phyloP scores from a whole-genome alignment of 2,888 invertebrate species.

The Polyommatus iphigenia region DNA sequence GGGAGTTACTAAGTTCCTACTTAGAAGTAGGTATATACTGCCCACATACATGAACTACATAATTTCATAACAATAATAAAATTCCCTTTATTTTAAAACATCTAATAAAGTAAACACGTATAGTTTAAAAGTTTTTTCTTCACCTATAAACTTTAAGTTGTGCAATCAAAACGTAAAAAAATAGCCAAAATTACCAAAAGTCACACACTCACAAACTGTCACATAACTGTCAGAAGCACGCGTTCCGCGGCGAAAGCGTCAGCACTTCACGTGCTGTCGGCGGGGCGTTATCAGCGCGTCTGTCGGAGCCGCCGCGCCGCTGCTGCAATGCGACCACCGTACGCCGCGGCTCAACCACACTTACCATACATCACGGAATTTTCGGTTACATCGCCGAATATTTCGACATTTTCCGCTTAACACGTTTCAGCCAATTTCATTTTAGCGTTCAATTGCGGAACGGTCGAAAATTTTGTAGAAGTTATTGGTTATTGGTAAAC shows the following conservation, averaged over 20 bases:
- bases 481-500: neutral
- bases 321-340: conserved; percentile 71
- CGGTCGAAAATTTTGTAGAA: neutral
- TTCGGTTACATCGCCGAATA: neutral
- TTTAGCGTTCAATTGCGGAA: neutral
- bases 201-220: conserved; percentile 27
- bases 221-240: conserved; percentile 23
- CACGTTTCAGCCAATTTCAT: neutral
- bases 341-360: conserved; percentile 9
- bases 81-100: too few relatives aligned
- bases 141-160: too few relatives aligned
- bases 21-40: too few relatives aligned
- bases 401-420: neutral
- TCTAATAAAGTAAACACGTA: too few relatives aligned
- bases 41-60: too few relatives aligned
- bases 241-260: neutral
- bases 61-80: too few relatives aligned
- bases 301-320: conserved; percentile 56
- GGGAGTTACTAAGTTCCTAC: too few relatives aligned
- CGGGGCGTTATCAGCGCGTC: conserved; percentile 66
- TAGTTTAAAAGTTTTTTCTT: too few relatives aligned
- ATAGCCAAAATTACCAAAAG: neutral
- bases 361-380: conserved; percentile 16
- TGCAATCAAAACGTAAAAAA: too few relatives aligned
- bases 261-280: conserved; percentile 59